Percentiles rank a stretch among this genome's conserved stretches.
These are phyloP conservation scores for Aptenodytes patagonicus DNA, from an alignment of 2,113 vertebrate genomes.

Conservation along the genomic window DNA sequence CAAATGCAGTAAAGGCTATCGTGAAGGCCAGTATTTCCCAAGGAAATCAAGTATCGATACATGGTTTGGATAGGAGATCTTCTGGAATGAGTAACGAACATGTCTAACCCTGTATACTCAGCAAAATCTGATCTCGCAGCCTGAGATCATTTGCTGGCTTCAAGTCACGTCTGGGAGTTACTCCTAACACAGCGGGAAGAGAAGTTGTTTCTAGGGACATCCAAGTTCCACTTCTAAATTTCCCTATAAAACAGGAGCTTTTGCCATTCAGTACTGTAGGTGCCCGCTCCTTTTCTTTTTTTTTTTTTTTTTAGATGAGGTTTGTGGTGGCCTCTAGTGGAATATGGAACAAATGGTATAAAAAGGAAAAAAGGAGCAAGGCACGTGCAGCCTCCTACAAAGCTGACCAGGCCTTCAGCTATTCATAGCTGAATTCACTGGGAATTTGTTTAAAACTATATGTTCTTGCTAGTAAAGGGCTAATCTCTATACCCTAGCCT, in stretches of 20 bases:
- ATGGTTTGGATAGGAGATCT: background rate
- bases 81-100: background rate
- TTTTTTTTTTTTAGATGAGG: background rate
- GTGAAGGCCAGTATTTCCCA: background rate
- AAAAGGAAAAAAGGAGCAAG: background rate
- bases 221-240: background rate
- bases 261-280: background rate
- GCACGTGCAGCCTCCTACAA: background rate
- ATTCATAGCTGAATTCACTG: background rate
- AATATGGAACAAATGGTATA: background rate
- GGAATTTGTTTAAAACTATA: background rate
- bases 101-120: background rate
- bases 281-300: background rate
- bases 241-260: background rate
- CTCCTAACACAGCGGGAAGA: background rate
- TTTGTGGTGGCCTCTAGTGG: conserved; percentile 16
- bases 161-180: background rate
- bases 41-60: conserved; percentile 1
- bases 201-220: background rate
- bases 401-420: background rate
- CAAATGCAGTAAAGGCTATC: background rate
- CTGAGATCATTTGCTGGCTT: conserved; percentile 56
- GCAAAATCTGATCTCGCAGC: conserved; percentile 55
- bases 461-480: background rate
- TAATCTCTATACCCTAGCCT: background rate